Percentiles rank a stretch among this genome's conserved stretches.
Conservation (phyloP, 1,140 invertebrate genomes). For the Drosophila malerkotliana region DNA sequence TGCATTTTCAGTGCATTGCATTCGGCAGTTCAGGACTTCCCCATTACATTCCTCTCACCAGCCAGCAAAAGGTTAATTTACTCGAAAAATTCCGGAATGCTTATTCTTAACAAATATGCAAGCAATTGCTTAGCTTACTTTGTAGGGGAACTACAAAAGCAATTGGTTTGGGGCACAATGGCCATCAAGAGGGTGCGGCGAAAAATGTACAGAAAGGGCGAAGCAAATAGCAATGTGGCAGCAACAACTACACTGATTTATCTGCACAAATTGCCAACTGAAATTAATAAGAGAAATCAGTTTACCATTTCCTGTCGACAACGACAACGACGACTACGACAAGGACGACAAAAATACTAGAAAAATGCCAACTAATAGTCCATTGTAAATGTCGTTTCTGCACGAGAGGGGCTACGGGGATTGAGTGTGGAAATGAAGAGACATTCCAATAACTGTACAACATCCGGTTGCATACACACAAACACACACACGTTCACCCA, state of each 20-base stretch:
- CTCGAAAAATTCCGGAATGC: slow-evolving; percentile 52
- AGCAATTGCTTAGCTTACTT: slow-evolving; percentile 57
- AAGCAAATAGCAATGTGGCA: slow-evolving; percentile 22
- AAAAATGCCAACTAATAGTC: slow-evolving; percentile 71
- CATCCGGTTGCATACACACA: slow-evolving; percentile 59
- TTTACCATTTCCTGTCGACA: slow-evolving; percentile 72
- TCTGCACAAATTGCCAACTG: slow-evolving; percentile 72
- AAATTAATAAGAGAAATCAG: slow-evolving; percentile 79
- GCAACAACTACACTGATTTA: slow-evolving; percentile 56
- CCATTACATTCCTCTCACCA: neutral
- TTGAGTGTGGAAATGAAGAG: slow-evolving; percentile 38
- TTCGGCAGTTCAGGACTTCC: neutral
- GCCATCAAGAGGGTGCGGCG: neutral
- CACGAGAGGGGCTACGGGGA: neutral
- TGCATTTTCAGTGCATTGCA: neutral
- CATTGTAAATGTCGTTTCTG: slow-evolving; percentile 47
- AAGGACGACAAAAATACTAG: slow-evolving; percentile 47
- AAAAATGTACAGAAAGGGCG: neutral
- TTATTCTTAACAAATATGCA: slow-evolving; percentile 55
- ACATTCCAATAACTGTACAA: slow-evolving; percentile 80
- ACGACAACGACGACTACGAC: slow-evolving; percentile 10
- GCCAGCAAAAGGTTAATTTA: slow-evolving; percentile 54
- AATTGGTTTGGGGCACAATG: slow-evolving; percentile 22
- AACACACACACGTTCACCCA: neutral
- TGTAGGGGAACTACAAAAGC: slow-evolving; percentile 1